These are phyloP conservation scores for Phocoena phocoena DNA, from an alignment of 2,113 vertebrate species.

Conservation along the genomic window DNA sequence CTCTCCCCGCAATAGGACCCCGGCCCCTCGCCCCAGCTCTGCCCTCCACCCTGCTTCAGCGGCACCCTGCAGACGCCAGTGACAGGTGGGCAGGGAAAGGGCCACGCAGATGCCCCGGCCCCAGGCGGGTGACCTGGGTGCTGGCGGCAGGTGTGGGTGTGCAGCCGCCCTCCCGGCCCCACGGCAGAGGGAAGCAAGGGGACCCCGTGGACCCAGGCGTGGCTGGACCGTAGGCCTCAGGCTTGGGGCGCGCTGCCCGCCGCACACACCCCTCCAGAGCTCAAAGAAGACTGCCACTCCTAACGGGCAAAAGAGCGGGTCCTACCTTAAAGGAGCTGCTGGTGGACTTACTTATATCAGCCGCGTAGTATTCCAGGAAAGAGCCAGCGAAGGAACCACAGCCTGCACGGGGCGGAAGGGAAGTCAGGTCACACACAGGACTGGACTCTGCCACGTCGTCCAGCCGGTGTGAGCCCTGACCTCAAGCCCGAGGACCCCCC, in stretches of 20 bases:
- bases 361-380: constrained; percentile 93
- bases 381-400: constrained; percentile 93
- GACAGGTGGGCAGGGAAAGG: background rate
- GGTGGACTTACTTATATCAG: constrained; percentile 92
- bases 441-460: background rate
- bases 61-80: too few species aligned
- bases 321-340: fast-evolving
- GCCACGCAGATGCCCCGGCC: too few species aligned
- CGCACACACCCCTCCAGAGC: background rate
- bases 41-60: background rate
- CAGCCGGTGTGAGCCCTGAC: too few species aligned
- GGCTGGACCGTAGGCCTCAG: background rate
- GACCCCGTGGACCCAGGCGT: fast-evolving
- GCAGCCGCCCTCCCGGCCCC: background rate
- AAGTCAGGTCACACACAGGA: background rate
- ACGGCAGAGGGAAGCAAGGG: background rate
- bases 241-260: fast-evolving
- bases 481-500: background rate
- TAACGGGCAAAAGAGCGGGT: background rate
- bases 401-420: constrained; percentile 78
- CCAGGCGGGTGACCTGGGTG: background rate
- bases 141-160: background rate
- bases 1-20: background rate
- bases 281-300: fast-evolving
- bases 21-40: background rate